phyloP scores from a whole-genome alignment of 2,113 vertebrate genomes.

The Labeo rohita region DNA sequence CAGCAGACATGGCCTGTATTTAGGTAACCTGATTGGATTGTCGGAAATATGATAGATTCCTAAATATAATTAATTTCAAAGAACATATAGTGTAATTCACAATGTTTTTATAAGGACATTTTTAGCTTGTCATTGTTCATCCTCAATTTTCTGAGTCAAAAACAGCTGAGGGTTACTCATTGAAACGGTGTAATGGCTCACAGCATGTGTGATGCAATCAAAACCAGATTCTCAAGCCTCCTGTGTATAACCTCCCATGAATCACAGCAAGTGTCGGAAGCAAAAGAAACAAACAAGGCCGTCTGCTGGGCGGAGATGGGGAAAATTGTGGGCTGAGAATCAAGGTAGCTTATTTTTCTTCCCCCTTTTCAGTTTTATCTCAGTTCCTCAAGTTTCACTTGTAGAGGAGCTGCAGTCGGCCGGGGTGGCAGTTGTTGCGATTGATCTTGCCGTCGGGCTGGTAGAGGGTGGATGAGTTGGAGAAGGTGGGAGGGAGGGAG shows the following conservation, averaged over 20 bases:
- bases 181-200: neutral
- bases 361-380: neutral
- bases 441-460: slow-evolving; percentile 86
- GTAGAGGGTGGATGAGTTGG: slow-evolving; percentile 81
- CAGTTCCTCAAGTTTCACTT: slow-evolving; percentile 74
- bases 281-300: neutral
- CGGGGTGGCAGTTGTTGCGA: slow-evolving; percentile 89
- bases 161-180: slow-evolving; percentile 21
- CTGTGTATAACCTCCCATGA: neutral
- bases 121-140: slow-evolving; percentile 1
- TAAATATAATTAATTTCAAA: neutral
- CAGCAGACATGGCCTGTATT: neutral
- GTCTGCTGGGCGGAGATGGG: neutral
- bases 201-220: slow-evolving; percentile 33
- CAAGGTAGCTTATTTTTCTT: slow-evolving; percentile 7
- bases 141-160: neutral
- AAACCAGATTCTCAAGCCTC: neutral
- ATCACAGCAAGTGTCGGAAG: neutral
- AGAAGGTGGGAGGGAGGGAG: slow-evolving; percentile 77
- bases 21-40: neutral
- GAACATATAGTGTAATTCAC: neutral
- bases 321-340: neutral
- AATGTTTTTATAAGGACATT: neutral
- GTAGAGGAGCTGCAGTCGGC: slow-evolving; percentile 90
- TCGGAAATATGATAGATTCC: neutral